phyloP scores from a whole-genome alignment of 1,140 invertebrate genomes.

The Lordiphosa stackelbergi region DNA sequence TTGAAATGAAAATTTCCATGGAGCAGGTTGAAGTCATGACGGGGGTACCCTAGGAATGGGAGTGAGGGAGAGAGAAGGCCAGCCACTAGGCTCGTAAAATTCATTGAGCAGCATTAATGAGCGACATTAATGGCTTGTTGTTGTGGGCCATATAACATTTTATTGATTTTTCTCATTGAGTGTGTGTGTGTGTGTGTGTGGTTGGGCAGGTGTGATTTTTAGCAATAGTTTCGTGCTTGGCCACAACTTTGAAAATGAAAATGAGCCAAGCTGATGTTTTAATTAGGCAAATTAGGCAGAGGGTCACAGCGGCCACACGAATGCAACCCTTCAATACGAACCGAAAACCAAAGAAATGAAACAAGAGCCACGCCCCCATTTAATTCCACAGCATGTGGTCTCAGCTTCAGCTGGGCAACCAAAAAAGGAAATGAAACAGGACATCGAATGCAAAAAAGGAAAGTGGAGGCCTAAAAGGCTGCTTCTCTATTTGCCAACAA shows the following conservation, averaged over 20 bases:
- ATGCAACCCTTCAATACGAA: constrained; percentile 28
- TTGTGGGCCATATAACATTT: constrained; percentile 57
- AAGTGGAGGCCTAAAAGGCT: neutral
- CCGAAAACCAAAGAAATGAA: constrained; percentile 3
- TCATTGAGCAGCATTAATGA: constrained; percentile 75
- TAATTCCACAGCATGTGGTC: constrained; percentile 27
- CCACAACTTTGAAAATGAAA: constrained; percentile 45
- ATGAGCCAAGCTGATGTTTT: constrained; percentile 67
- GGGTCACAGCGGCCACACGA: constrained; percentile 3
- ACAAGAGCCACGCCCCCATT: constrained; percentile 34
- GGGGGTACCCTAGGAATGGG: constrained; percentile 2
- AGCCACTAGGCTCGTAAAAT: constrained; percentile 56
- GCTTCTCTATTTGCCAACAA: constrained; percentile 27
- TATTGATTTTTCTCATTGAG: constrained; percentile 55
- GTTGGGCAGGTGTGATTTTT: constrained; percentile 70
- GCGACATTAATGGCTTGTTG: constrained; percentile 72
- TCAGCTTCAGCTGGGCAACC: neutral
- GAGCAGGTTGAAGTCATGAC: constrained; percentile 31
- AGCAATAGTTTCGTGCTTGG: constrained; percentile 67
- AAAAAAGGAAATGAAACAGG: constrained; percentile 39
- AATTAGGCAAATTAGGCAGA: constrained; percentile 65
- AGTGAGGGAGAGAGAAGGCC: neutral
- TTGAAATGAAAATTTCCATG: constrained; percentile 47
- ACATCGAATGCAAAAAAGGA: constrained; percentile 1
- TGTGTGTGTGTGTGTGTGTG: neutral